These are phyloP conservation scores for Sylvia atricapilla DNA, from an alignment of 2,113 vertebrate genomes.

Conservation along the genomic window DNA sequence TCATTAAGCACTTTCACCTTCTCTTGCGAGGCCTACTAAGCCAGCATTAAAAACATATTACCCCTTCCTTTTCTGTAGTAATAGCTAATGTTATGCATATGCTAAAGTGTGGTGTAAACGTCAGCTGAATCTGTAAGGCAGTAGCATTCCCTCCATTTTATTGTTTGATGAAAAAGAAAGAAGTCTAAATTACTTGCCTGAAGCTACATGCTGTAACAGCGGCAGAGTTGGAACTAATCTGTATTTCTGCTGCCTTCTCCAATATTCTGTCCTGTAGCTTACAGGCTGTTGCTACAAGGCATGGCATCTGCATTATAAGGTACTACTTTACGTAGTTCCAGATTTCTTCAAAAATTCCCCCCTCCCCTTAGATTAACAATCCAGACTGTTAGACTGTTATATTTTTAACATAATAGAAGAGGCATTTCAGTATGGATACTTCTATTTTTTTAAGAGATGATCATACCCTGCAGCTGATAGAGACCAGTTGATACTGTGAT, in stretches of 20 bases:
- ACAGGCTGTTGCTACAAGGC: background rate
- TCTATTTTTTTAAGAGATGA: background rate
- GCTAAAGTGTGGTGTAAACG: background rate
- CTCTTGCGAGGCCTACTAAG: slow-evolving; percentile 32
- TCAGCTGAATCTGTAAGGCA: slow-evolving; percentile 6
- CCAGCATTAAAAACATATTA: slow-evolving; percentile 35
- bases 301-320: background rate
- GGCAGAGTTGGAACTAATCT: slow-evolving; percentile 10
- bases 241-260: slow-evolving; percentile 3
- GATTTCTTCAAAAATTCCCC: background rate
- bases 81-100: background rate
- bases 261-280: background rate
- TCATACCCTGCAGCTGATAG: background rate
- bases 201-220: background rate
- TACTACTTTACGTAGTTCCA: background rate
- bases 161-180: slow-evolving; percentile 51
- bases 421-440: background rate
- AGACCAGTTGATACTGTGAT: slow-evolving; percentile 43
- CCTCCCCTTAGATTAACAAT: background rate
- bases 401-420: background rate
- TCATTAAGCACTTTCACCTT: slow-evolving; percentile 16
- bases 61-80: background rate
- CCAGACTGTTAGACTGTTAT: background rate
- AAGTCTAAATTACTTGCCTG: slow-evolving; percentile 37
- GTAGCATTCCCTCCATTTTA: slow-evolving; percentile 32